Evolutionary conservation across 2,888 invertebrate genomes (phyloP).

Genomic region (Pyrrhia umbra): DNA sequence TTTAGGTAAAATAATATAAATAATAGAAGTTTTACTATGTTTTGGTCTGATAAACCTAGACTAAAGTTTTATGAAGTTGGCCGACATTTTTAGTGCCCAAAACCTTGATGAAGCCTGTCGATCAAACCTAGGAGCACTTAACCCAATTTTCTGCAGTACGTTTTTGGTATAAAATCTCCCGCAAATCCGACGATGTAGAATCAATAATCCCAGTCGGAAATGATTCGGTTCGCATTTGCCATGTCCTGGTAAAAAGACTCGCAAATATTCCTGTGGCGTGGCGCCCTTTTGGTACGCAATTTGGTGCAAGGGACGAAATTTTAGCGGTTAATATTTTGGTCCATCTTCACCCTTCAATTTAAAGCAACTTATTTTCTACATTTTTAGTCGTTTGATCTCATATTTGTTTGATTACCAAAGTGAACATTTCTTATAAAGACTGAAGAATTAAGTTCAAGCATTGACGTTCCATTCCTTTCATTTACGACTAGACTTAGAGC

Average conservation of each 20-base stretch:
- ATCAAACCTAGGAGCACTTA: slow-evolving; percentile 54
- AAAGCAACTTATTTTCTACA: slow-evolving; percentile 26
- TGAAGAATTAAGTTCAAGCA: not conserved
- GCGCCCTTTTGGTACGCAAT: slow-evolving; percentile 37
- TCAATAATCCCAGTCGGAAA: slow-evolving; percentile 62
- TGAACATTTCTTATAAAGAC: not conserved
- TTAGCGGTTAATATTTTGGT: slow-evolving; percentile 19
- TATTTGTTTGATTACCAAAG: slow-evolving; percentile 34
- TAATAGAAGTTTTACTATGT: not conserved
- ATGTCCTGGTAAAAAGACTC: slow-evolving; percentile 48
- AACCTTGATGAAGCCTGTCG: slow-evolving; percentile 45
- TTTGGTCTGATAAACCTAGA: slow-evolving; percentile 4
- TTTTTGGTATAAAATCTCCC: slow-evolving; percentile 49
- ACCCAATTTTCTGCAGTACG: slow-evolving; percentile 57
- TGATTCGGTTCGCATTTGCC: slow-evolving; percentile 54
- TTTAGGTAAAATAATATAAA: no score
- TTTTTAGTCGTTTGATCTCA: slow-evolving; percentile 11
- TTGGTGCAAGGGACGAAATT: slow-evolving; percentile 39
- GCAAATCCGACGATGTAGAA: slow-evolving; percentile 56
- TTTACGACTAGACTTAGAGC: not conserved
- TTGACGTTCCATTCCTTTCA: not conserved
- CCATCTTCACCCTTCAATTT: slow-evolving; percentile 12
- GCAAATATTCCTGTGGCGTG: slow-evolving; percentile 53
- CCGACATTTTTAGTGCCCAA: slow-evolving; percentile 28
- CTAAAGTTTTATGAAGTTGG: slow-evolving; percentile 6